phyloP scores from a whole-genome alignment of 2,888 invertebrate species.

The Keiferia lycopersicella region DNA sequence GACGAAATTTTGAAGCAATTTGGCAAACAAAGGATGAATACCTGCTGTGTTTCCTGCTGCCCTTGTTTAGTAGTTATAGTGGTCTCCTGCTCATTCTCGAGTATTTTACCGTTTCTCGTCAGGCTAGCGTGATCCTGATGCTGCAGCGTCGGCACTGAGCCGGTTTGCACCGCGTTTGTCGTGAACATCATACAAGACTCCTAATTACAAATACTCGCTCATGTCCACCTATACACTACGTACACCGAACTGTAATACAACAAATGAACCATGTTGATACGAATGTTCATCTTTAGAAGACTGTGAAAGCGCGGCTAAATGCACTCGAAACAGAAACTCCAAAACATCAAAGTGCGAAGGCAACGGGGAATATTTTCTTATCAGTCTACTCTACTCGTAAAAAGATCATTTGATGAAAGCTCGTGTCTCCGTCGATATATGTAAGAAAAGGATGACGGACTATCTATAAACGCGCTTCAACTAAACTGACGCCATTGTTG shows the following conservation, averaged over 20 bases:
- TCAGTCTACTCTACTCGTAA: conserved; percentile 76
- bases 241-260: conserved; percentile 43
- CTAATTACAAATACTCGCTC: conserved; percentile 60
- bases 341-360: conserved; percentile 74
- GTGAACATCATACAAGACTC: conserved; percentile 76
- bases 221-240: conserved; percentile 44
- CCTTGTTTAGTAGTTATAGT: conserved; percentile 70
- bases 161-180: conserved; percentile 82
- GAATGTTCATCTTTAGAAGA: conserved; percentile 37
- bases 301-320: conserved; percentile 72
- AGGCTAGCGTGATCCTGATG: conserved; percentile 85
- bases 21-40: conserved; percentile 29
- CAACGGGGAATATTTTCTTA: conserved; percentile 77
- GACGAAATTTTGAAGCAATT: not conserved
- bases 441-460: conserved; percentile 82
- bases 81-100: conserved; percentile 82
- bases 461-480: conserved; percentile 70
- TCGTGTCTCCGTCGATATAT: conserved; percentile 74
- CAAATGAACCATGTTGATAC: conserved; percentile 35
- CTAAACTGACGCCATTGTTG: conserved; percentile 76
- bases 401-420: conserved; percentile 77
- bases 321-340: conserved; percentile 67
- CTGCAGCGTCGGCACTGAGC: conserved; percentile 83
- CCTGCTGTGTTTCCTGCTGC: conserved; percentile 55
- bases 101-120: conserved; percentile 72